phyloP scores from a whole-genome alignment of 2,797 vertebrate species.

The Scomberomorus guttatus region DNA sequence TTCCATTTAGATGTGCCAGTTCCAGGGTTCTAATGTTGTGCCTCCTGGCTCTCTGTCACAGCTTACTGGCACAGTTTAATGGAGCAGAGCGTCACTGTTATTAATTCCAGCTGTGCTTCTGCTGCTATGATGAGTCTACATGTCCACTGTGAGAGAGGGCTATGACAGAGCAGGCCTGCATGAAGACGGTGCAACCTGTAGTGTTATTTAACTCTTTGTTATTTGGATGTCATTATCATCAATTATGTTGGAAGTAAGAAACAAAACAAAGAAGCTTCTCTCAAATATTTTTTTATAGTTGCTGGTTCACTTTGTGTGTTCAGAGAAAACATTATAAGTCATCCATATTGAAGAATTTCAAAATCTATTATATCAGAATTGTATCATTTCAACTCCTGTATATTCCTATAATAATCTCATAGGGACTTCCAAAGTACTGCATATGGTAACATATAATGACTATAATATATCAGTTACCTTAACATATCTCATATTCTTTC shows the following conservation, averaged over 20 bases:
- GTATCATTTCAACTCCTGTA: background rate
- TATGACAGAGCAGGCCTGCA: background rate
- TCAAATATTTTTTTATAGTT: background rate
- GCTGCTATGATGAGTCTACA: background rate
- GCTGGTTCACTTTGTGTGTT: background rate
- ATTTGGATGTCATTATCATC: background rate
- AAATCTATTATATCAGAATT: too few relatives aligned
- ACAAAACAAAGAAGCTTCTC: background rate
- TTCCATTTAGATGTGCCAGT: too few relatives aligned
- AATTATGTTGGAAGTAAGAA: background rate
- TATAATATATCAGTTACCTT: background rate
- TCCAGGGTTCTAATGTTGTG: background rate
- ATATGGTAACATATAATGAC: background rate
- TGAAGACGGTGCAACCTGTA: background rate
- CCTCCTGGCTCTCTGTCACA: slow-evolving; percentile 6
- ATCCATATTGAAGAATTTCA: too few relatives aligned
- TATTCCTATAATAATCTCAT: background rate
- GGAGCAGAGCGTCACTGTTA: slow-evolving; percentile 1
- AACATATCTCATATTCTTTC: background rate
- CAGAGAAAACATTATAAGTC: too few relatives aligned
- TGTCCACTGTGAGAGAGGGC: background rate
- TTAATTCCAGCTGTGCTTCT: slow-evolving; percentile 15
- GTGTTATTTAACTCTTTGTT: background rate
- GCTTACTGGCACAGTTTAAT: slow-evolving; percentile 1
- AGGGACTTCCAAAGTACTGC: background rate